Evolutionary conservation across 2,113 vertebrate species (phyloP).

Genomic region (Dissostichus mawsoni): DNA sequence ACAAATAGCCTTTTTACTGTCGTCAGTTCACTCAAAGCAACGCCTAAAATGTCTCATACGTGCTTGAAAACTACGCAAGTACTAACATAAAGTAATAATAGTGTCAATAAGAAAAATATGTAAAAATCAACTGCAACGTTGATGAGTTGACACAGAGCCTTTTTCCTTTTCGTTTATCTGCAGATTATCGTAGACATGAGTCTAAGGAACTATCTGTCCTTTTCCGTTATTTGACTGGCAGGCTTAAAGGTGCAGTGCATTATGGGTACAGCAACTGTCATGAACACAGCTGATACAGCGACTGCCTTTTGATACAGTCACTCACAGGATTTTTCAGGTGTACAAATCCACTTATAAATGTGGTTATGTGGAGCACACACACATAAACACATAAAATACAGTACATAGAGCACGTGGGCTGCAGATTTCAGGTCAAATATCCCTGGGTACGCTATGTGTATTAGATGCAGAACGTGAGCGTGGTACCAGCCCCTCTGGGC

Average conservation of each 20-base stretch:
- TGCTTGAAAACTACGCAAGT: background rate
- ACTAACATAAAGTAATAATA: background rate
- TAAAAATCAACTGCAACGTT: background rate
- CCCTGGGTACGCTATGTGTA: slow-evolving; percentile 37
- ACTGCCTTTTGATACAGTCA: background rate
- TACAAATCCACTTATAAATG: slow-evolving; percentile 1
- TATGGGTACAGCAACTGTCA: slow-evolving; percentile 3
- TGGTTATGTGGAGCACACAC: background rate
- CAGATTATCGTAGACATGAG: background rate
- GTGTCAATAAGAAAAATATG: background rate
- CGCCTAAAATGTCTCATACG: background rate
- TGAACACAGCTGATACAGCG: background rate
- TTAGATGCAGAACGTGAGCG: slow-evolving; percentile 58
- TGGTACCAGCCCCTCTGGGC: slow-evolving; percentile 56
- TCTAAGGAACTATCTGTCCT: slow-evolving; percentile 29
- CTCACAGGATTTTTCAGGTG: background rate
- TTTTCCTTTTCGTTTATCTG: too few species aligned
- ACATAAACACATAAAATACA: slow-evolving; percentile 7
- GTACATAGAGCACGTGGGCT: slow-evolving; percentile 48
- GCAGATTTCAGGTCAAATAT: slow-evolving; percentile 59
- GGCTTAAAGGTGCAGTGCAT: slow-evolving; percentile 37
- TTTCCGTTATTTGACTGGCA: slow-evolving; percentile 18
- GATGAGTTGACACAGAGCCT: background rate
- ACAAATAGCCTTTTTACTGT: slow-evolving; percentile 6
- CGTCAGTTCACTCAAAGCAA: background rate